Percentiles rank a stretch among this genome's conserved stretches.
phyloP scores from a whole-genome alignment of 2,797 vertebrate species.

The Sebastes taczanowskii region DNA sequence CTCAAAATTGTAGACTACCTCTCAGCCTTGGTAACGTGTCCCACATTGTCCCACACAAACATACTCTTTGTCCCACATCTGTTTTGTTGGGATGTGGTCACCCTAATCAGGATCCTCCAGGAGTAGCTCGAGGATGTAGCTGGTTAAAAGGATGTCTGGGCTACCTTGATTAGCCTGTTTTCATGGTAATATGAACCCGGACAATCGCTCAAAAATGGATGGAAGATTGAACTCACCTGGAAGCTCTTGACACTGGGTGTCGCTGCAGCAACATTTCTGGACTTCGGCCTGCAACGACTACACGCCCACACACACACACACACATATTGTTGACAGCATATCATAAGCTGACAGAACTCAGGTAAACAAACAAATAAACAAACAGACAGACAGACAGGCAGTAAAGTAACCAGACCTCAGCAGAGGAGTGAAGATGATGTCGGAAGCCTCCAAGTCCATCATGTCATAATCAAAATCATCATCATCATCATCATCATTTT shows the following conservation, averaged over 20 bases:
- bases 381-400: neutral
- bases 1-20: no score
- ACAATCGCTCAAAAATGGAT: neutral
- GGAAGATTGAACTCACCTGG: slow-evolving; percentile 82
- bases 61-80: no score
- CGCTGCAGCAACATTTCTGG: slow-evolving; percentile 72
- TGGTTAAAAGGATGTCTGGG: neutral
- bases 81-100: no score
- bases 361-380: neutral
- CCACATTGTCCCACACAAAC: no score
- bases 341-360: neutral
- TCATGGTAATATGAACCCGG: neutral
- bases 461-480: slow-evolving; percentile 86
- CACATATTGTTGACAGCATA: neutral
- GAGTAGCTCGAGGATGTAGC: neutral
- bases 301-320: slow-evolving; percentile 15
- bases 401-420: slow-evolving; percentile 77
- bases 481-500: slow-evolving; percentile 82
- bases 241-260: slow-evolving; percentile 84
- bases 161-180: neutral
- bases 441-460: slow-evolving; percentile 82
- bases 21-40: no score
- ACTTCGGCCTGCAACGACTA: slow-evolving; percentile 84
- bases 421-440: slow-evolving; percentile 88
- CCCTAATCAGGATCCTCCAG: neutral